Percentiles rank a stretch among this genome's conserved stretches.
phyloP scores from a whole-genome alignment of 2,888 invertebrate genomes.

The Leucozona laternaria region DNA sequence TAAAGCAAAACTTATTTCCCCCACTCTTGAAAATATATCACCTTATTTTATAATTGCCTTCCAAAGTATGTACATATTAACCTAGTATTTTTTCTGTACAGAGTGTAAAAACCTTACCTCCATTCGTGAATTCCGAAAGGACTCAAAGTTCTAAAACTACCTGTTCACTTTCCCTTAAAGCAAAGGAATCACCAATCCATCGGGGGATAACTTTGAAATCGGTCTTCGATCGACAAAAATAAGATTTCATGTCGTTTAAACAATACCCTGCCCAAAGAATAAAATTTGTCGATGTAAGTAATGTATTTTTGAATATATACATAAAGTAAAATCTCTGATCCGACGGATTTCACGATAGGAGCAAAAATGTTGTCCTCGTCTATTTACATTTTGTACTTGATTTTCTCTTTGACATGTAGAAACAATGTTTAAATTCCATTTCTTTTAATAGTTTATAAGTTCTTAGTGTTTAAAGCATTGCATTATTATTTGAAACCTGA shows the following conservation, averaged over 20 bases:
- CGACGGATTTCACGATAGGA: slow-evolving; percentile 2
- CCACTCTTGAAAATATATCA: background rate
- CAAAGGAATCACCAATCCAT: background rate
- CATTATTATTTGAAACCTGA: background rate
- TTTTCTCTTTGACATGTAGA: background rate
- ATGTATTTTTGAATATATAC: background rate
- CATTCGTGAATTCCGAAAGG: background rate
- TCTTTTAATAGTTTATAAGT: background rate
- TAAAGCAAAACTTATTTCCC: background rate
- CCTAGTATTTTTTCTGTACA: background rate
- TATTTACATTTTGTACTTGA: background rate
- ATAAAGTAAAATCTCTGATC: background rate
- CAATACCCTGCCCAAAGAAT: background rate
- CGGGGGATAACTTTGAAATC: too few relatives aligned
- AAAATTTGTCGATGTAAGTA: too few relatives aligned
- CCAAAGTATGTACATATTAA: background rate
- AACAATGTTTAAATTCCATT: background rate
- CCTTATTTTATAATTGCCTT: background rate
- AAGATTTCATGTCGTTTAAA: too few relatives aligned
- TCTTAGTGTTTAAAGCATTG: background rate
- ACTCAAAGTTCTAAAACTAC: background rate
- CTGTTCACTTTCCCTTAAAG: background rate
- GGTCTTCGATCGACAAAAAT: too few relatives aligned
- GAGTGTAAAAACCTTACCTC: background rate
- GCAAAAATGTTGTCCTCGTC: background rate